phyloP scores from a whole-genome alignment of 2,888 invertebrate genomes.

The Zele albiditarsus region DNA sequence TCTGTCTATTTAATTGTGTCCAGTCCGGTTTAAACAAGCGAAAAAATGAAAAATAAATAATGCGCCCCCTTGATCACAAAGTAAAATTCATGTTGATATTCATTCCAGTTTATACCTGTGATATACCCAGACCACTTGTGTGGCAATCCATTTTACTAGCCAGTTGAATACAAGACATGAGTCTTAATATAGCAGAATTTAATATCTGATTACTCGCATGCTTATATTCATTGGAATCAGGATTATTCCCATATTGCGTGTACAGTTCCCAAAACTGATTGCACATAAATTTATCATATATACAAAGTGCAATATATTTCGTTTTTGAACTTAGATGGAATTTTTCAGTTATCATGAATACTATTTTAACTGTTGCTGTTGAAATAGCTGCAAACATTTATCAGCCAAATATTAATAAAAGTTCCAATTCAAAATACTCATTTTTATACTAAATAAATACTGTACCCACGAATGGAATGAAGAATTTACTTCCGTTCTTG shows the following conservation, averaged over 20 bases:
- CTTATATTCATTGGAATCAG: slow-evolving; percentile 47
- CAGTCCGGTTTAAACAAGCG: slow-evolving; percentile 3
- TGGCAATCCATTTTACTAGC: slow-evolving; percentile 67
- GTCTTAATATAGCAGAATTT: slow-evolving; percentile 56
- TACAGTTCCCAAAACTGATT: slow-evolving; percentile 58
- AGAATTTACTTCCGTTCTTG: slow-evolving; percentile 51
- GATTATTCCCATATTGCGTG: slow-evolving; percentile 28
- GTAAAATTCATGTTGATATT: too few relatives aligned
- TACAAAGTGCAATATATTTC: slow-evolving; percentile 63
- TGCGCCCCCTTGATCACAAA: too few relatives aligned
- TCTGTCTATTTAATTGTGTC: background rate
- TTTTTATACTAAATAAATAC: slow-evolving; percentile 6
- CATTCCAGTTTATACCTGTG: slow-evolving; percentile 52
- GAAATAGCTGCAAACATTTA: slow-evolving; percentile 57
- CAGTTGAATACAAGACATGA: slow-evolving; percentile 65
- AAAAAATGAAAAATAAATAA: too few relatives aligned
- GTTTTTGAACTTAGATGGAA: slow-evolving; percentile 57
- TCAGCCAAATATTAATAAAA: background rate
- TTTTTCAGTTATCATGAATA: slow-evolving; percentile 60
- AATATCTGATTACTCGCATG: slow-evolving; percentile 53
- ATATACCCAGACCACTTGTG: slow-evolving; percentile 52
- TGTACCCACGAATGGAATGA: slow-evolving; percentile 61
- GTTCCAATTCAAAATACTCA: background rate
- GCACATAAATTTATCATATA: slow-evolving; percentile 65
- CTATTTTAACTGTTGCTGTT: slow-evolving; percentile 53